These are phyloP conservation scores for Meriones psammophilus DNA, from an alignment of 2,797 vertebrate genomes.

Conservation along the genomic window DNA sequence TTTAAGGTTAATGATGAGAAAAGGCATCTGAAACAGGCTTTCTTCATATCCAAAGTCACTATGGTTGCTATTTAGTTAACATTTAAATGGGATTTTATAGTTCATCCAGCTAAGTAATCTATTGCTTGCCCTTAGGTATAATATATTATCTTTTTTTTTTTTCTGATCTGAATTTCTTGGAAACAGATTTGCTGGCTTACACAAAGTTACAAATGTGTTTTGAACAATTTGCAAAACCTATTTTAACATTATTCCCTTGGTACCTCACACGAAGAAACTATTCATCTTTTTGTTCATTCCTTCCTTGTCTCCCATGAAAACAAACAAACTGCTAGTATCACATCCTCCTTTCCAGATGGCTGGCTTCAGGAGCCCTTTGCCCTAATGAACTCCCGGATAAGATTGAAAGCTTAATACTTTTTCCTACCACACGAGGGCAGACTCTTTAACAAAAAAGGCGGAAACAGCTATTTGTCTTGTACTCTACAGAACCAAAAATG, in stretches of 20 bases:
- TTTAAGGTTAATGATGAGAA: neutral
- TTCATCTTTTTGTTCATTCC: conserved; percentile 31
- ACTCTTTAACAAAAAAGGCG: conserved; percentile 82
- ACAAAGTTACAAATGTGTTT: conserved; percentile 51
- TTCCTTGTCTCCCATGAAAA: neutral
- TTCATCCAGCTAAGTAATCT: conserved; percentile 21
- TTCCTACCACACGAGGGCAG: conserved; percentile 88
- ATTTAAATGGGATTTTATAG: conserved; percentile 29
- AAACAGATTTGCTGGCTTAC: conserved; percentile 51
- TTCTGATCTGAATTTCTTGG: conserved; percentile 59
- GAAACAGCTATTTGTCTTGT: neutral
- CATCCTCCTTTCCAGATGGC: neutral
- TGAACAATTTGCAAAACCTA: conserved; percentile 35
- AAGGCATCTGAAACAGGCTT: neutral
- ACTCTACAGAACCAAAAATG: conserved; percentile 49
- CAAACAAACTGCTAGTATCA: neutral
- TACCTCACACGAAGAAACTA: conserved; percentile 30
- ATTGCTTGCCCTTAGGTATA: conserved; percentile 8
- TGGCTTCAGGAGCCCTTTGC: conserved; percentile 11
- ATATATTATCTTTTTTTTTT: conserved; percentile 29
- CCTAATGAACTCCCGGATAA: conserved; percentile 15
- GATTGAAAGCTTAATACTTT: conserved; percentile 57
- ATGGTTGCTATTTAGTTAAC: neutral
- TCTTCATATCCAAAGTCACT: neutral
- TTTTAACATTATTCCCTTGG: conserved; percentile 39